A percentile compares a stretch with the other conserved stretches of the same genome.
Conservation (phyloP, 1,140 invertebrate species). For the Pseudomyrmex gracilis region DNA sequence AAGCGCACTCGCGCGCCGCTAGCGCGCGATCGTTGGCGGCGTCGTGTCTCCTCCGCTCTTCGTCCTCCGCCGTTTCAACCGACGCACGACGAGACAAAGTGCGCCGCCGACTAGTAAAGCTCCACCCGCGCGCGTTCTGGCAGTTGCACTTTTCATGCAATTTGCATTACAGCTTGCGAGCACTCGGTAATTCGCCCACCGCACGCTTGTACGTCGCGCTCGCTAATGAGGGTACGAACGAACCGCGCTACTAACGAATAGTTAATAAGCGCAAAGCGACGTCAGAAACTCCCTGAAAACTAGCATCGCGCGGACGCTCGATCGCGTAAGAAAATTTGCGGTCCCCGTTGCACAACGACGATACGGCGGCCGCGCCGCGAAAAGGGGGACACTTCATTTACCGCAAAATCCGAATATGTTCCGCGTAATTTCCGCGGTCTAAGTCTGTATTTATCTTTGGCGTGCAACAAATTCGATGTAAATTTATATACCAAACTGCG, state of each 20-base stretch:
- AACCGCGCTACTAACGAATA: slow-evolving; percentile 70
- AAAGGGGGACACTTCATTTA: background rate
- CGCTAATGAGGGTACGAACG: slow-evolving; percentile 74
- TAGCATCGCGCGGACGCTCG: slow-evolving; percentile 57
- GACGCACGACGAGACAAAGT: slow-evolving; percentile 53
- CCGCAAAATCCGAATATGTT: background rate
- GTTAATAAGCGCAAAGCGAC: slow-evolving; percentile 72
- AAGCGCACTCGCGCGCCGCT: background rate
- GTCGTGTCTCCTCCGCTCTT: background rate
- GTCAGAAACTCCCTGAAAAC: slow-evolving; percentile 68
- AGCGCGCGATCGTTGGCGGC: background rate
- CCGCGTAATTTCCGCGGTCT: too few relatives aligned
- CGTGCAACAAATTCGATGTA: background rate
- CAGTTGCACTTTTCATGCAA: slow-evolving; percentile 74
- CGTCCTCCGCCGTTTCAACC: background rate
- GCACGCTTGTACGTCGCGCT: slow-evolving; percentile 59
- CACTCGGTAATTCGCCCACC: slow-evolving; percentile 70
- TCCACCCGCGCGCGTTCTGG: slow-evolving; percentile 39
- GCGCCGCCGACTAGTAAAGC: slow-evolving; percentile 42
- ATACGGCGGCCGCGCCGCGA: background rate
- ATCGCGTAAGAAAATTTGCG: slow-evolving; percentile 67
- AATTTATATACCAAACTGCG: background rate
- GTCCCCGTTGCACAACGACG: background rate
- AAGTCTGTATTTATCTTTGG: background rate
- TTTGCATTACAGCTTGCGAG: slow-evolving; percentile 73